These are phyloP conservation scores for Lampropteryx suffumata DNA, from an alignment of 2,888 invertebrate genomes.

Conservation along the genomic window DNA sequence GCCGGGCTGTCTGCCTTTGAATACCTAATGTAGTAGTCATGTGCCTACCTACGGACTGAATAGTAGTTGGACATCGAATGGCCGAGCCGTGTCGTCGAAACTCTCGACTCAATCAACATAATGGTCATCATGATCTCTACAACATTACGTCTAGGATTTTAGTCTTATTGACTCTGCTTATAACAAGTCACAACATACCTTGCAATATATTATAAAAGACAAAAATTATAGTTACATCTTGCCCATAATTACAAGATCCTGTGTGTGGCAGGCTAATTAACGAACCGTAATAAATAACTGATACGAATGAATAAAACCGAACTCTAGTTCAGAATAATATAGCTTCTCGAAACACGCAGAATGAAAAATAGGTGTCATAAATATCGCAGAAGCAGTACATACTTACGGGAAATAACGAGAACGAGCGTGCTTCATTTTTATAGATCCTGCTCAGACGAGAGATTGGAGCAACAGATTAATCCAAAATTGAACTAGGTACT, in stretches of 20 bases:
- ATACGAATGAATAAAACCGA: slow-evolving; percentile 12
- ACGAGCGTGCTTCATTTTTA: background rate
- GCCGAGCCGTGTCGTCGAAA: too few species aligned
- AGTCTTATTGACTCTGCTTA: too few species aligned
- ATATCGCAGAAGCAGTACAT: background rate
- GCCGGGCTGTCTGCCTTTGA: slow-evolving; percentile 24
- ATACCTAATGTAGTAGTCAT: too few species aligned
- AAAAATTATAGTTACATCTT: slow-evolving; percentile 7
- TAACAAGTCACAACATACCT: too few species aligned
- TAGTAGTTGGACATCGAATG: slow-evolving; percentile 25
- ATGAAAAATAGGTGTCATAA: slow-evolving; percentile 10
- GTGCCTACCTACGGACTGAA: slow-evolving; percentile 35
- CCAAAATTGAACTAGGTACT: slow-evolving; percentile 4
- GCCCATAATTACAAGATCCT: slow-evolving; percentile 3
- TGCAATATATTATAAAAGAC: background rate
- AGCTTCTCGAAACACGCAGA: background rate
- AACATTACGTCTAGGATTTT: too few species aligned
- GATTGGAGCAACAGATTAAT: slow-evolving; percentile 10
- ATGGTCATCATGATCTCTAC: background rate
- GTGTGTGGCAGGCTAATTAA: slow-evolving; percentile 11
- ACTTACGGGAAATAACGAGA: too few species aligned
- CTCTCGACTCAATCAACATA: slow-evolving; percentile 1
- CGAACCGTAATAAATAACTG: slow-evolving; percentile 16
- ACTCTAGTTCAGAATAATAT: background rate
- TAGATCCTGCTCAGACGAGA: background rate